Conservation (phyloP, 2,888 invertebrate genomes). For the Sarcophaga caerulescens region DNA sequence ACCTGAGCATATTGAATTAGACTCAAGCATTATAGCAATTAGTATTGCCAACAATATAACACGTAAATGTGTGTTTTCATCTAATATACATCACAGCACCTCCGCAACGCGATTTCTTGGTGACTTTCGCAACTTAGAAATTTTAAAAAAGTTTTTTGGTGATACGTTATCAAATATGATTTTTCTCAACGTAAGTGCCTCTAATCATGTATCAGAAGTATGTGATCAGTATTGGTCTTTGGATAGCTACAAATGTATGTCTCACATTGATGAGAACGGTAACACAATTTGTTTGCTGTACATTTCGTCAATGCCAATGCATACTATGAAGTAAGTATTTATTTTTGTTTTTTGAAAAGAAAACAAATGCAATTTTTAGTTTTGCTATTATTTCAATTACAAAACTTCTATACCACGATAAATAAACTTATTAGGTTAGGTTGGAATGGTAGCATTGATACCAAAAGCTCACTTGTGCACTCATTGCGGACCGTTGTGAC, state of each 20-base stretch:
- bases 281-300: conserved; percentile 89
- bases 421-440: too few relatives aligned
- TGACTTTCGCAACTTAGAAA: conserved; percentile 87
- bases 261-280: conserved; percentile 84
- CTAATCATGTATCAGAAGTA: conserved; percentile 54
- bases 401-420: too few relatives aligned
- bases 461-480: too few relatives aligned
- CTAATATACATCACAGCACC: conserved; percentile 84
- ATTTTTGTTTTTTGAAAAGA: not conserved
- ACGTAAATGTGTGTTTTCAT: conserved; percentile 87
- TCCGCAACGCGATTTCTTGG: conserved; percentile 82
- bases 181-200: conserved; percentile 71
- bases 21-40: conserved; percentile 82
- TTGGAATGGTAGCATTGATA: too few relatives aligned
- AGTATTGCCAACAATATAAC: conserved; percentile 83
- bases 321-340: conserved; percentile 85
- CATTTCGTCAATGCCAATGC: conserved; percentile 87
- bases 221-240: conserved; percentile 88
- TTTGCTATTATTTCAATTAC: too few relatives aligned
- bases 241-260: conserved; percentile 93
- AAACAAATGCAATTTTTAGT: too few relatives aligned
- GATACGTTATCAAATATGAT: conserved; percentile 83
- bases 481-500: too few relatives aligned
- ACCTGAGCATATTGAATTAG: conserved; percentile 86
- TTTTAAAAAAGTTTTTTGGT: conserved; percentile 88